phyloP scores from a whole-genome alignment of 2,888 invertebrate genomes.

The Pyrochroa serraticornis region DNA sequence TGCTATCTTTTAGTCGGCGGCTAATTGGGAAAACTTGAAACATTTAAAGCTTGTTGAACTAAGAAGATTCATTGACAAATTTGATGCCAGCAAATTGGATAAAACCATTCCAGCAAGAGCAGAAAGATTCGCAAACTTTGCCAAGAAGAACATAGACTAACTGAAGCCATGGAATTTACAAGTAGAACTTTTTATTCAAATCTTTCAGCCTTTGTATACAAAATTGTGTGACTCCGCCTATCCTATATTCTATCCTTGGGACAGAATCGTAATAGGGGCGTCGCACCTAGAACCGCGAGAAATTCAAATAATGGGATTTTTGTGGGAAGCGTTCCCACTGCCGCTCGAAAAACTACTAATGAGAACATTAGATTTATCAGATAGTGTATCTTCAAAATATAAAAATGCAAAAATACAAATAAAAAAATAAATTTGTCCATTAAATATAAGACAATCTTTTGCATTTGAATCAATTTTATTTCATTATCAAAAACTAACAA shows the following conservation, averaged over 20 bases:
- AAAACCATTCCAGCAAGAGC: not conserved
- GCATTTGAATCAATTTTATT: too few species aligned
- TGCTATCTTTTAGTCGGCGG: conserved; percentile 4
- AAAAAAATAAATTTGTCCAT: too few species aligned
- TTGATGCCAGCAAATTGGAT: conserved; percentile 1
- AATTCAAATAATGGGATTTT: conserved; percentile 6
- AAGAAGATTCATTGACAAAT: not conserved
- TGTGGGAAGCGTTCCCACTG: conserved; percentile 7
- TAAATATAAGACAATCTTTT: too few species aligned
- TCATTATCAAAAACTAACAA: too few species aligned
- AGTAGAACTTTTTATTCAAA: too few species aligned
- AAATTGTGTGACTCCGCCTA: too few species aligned
- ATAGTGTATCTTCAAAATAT: conserved; percentile 1
- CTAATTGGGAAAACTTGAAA: conserved; percentile 5
- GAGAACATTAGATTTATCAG: conserved; percentile 1
- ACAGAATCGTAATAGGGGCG: not conserved
- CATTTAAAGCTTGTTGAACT: conserved; percentile 8
- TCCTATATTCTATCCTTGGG: not conserved
- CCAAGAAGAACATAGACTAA: not conserved
- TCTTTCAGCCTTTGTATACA: too few species aligned
- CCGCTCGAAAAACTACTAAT: conserved; percentile 4
- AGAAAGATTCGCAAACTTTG: conserved; percentile 1
- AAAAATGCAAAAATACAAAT: too few species aligned
- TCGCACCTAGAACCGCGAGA: conserved; percentile 1
- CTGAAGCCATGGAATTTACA: too few species aligned